Base-by-base conservation (phyloP, 2,888 invertebrate genomes). In the Cybosia mesomella region DNA sequence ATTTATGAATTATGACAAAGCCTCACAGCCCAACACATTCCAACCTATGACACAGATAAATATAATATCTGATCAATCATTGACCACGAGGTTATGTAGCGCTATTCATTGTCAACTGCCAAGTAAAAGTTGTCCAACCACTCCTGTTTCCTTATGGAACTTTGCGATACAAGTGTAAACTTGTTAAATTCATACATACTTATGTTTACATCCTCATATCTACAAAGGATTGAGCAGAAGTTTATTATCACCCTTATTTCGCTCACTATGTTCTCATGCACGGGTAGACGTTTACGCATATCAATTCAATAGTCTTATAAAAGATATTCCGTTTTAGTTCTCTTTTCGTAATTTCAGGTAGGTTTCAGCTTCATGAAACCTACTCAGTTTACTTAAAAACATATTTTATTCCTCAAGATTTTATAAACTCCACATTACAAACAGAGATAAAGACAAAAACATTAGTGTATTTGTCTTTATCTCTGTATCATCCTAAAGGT, bases 91-190 rank as follows among this genome's bases (percentile, higher is more conserved):
- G 89, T 85, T 89, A 74, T 68, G 66, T 66, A 70, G 65, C 67
- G 69, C 74, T 68, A 83, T 89, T 89, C 90, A 91, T 89, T 91
- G 90, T 85, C 90, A 64, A 64, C 63, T 15, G 36, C 36, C 63
- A 87, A 89, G 89, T 89, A 90, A 92, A 90, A 91, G 91, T 87
- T 85, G 81, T 71, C 66, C 69, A 70, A 32, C 71, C 71, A 64
- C 66, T 64, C 68, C 61, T 63, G 63, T 66, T 65, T 55, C 72
- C 74, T 79, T 79, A 79, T 72, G 80, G 76, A 83, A 83, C 66
- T 43, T n/a, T 58, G 57, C 21, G 64, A 72, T 32, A 28, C 78
- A 72, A 67, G 70, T 70, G 77, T 61, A 61, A 66, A 21, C n/a
- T 28, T 62, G 18, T 32, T 49, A 18, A 9, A n/a, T n/a, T 49